phyloP scores from a whole-genome alignment of 2,113 vertebrate genomes.

The Heterotis niloticus region DNA sequence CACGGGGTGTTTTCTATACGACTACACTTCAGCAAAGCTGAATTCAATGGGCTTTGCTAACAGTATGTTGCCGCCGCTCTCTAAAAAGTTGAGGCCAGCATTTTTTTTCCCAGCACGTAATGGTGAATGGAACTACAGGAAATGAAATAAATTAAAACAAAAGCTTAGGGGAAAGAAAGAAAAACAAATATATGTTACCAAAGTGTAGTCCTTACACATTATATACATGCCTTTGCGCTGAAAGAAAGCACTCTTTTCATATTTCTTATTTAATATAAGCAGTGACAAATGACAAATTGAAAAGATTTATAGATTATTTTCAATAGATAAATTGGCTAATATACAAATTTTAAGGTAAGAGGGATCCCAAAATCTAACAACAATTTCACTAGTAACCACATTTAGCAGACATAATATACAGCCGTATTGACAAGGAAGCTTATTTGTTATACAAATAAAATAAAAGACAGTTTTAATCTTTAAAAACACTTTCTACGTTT shows the following conservation, averaged over 20 bases:
- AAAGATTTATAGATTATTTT: slow-evolving; percentile 34
- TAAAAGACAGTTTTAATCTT: slow-evolving; percentile 48
- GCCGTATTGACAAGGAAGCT: slow-evolving; percentile 56
- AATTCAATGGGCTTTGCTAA: not conserved
- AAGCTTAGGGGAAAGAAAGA: slow-evolving; percentile 42
- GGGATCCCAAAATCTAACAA: slow-evolving; percentile 65
- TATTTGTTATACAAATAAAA: slow-evolving; percentile 45
- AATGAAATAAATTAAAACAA: slow-evolving; percentile 54
- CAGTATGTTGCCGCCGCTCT: slow-evolving; percentile 20
- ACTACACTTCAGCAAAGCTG: not conserved
- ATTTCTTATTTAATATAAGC: slow-evolving; percentile 43
- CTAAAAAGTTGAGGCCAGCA: slow-evolving; percentile 30
- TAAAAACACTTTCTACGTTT: slow-evolving; percentile 43
- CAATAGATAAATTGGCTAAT: slow-evolving; percentile 64
- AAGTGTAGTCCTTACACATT: slow-evolving; percentile 65
- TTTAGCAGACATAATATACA: slow-evolving; percentile 74
- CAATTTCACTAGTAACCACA: slow-evolving; percentile 71
- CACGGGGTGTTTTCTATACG: not conserved
- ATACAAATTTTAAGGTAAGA: slow-evolving; percentile 69
- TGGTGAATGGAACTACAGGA: slow-evolving; percentile 39
- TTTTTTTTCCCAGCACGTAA: slow-evolving; percentile 34
- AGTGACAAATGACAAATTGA: slow-evolving; percentile 43
- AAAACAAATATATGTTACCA: slow-evolving; percentile 59
- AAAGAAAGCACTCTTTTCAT: slow-evolving; percentile 51
- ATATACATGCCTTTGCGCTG: slow-evolving; percentile 65